Base-by-base conservation (phyloP, 2,888 invertebrate genomes). In the Podabrus alpinus region DNA sequence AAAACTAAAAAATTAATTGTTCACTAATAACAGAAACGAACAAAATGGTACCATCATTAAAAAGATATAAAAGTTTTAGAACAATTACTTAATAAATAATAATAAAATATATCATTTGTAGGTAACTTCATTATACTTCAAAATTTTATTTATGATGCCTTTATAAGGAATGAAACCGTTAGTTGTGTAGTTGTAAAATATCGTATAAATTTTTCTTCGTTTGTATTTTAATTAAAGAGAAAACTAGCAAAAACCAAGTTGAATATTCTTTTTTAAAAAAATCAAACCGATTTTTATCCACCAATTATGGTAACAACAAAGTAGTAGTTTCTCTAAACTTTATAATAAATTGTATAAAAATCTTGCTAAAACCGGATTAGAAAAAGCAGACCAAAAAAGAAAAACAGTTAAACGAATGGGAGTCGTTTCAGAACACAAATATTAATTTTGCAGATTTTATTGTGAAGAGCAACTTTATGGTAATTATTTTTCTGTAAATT, bases 181-280 rank as follows among this genome's bases (percentile, higher is more conserved):
- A 75, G 68, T 75, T 72, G 69, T 75, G 72, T 66, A 68, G 71
- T 75, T 68, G 25, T 72, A 72, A 71, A 29, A 72, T 72, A 29
- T 72, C 68, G 71, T 71, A 75, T 72, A 75, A 75, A 75, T 66
- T 72, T 29, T 62, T 66, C 66, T 62, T 72, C 69, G 67, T 75
- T 75, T 72, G 71, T 75, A 70, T 69, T 72, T 70, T 72, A 71
- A 75, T 75, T 72, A 45, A 69, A 71, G 75, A 72, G 69, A 72
- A 75, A 62, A 75, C 68, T 59, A 19, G 66, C 66, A 66, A 74
- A 70, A 69, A 70, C 19, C 15, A 19, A 15, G 73, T 17, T 69
- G 64, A 62, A 62, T 62, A 62, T 62, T 62, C 62, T 19, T 17
- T 29, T 66, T 70, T 70, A 66, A 61, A 66, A 69, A 59, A 66